Percentiles rank a stretch among this genome's conserved stretches.
Evolutionary conservation across 2,888 invertebrate genomes (phyloP).

Genomic region (Euzetes globulus): DNA sequence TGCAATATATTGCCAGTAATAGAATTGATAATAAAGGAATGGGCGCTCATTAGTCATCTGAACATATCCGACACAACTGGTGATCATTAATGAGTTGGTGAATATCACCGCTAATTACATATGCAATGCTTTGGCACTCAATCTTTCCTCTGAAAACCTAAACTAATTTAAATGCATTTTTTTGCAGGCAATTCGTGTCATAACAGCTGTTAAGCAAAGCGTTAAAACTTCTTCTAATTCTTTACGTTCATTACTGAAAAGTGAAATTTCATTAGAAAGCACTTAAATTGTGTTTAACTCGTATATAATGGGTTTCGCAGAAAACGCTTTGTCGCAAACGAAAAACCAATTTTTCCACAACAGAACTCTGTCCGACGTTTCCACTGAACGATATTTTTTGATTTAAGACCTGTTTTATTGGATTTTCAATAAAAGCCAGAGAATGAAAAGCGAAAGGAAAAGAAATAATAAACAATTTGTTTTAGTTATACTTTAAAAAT

Average conservation of each 20-base stretch:
- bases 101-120: conserved; percentile 26
- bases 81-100: conserved; percentile 2
- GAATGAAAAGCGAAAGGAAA: not conserved
- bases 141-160: not conserved
- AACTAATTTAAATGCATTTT: conserved; percentile 10
- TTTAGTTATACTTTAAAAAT: not conserved
- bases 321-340: no score
- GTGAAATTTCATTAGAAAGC: not conserved
- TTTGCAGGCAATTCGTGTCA: not conserved
- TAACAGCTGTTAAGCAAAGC: conserved; percentile 8
- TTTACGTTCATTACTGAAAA: not conserved
- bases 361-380: no score
- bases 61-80: conserved; percentile 20
- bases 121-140: not conserved
- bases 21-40: conserved; percentile 1
- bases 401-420: not conserved
- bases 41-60: conserved; percentile 7
- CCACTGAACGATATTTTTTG: not conserved
- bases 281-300: not conserved
- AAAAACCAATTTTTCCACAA: no score
- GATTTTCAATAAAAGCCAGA: not conserved
- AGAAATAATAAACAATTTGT: conserved; percentile 11
- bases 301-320: not conserved
- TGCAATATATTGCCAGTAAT: not conserved
- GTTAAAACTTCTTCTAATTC: not conserved